A percentile compares a stretch with the other conserved stretches of the same genome.
Conservation (phyloP, 2,113 vertebrate species). For the Tragelaphus scriptus region DNA sequence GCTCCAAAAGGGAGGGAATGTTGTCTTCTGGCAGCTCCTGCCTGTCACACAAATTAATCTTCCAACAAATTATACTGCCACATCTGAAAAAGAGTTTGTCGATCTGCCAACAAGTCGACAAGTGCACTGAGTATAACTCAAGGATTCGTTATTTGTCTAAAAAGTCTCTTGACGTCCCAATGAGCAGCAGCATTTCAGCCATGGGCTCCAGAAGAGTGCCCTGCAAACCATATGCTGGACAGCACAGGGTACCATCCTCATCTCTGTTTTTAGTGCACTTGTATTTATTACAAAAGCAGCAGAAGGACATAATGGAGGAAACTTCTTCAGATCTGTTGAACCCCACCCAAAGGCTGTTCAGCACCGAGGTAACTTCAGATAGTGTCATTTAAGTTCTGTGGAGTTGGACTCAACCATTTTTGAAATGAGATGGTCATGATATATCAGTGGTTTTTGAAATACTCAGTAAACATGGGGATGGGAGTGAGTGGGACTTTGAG, state of each 20-base stretch:
- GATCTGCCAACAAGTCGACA: neutral
- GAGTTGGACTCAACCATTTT: neutral
- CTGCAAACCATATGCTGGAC: neutral
- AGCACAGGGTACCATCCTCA: neutral
- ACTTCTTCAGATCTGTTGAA: neutral
- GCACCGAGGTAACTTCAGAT: neutral
- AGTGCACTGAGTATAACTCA: neutral
- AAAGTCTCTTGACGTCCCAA: neutral
- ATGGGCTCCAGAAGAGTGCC: neutral
- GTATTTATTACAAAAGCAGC: neutral
- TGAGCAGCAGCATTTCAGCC: neutral
- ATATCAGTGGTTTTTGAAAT: neutral
- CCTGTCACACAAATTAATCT: neutral
- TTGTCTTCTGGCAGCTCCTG: conserved; percentile 13
- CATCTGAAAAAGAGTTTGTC: neutral
- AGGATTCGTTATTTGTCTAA: neutral
- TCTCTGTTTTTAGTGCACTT: neutral
- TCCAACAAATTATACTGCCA: neutral
- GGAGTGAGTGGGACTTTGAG: neutral
- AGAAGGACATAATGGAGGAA: neutral
- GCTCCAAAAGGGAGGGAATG: neutral
- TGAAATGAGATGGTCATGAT: neutral
- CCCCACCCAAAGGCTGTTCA: neutral
- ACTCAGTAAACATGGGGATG: neutral
- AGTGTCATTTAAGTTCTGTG: neutral